Evolutionary conservation across 2,888 invertebrate species (phyloP).

Genomic region (Pseudanteris insignis): DNA sequence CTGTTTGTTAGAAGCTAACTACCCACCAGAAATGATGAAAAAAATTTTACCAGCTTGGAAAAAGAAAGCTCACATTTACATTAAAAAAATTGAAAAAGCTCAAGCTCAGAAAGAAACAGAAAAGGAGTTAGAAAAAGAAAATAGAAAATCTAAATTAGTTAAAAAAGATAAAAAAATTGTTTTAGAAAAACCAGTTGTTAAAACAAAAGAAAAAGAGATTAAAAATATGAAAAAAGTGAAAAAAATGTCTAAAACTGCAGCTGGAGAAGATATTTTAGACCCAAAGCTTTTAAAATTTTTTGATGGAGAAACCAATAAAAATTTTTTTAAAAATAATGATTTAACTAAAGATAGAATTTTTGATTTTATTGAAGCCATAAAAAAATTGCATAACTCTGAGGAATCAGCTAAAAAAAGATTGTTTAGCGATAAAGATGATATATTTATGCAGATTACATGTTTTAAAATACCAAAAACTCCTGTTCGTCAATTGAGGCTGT

Average conservation of each 20-base stretch:
- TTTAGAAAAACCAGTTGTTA: slow-evolving; percentile 31
- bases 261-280: slow-evolving; percentile 6
- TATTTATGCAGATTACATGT: slow-evolving; percentile 72
- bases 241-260: neutral
- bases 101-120: slow-evolving; percentile 53
- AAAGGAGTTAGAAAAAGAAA: slow-evolving; percentile 11
- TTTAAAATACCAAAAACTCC: slow-evolving; percentile 74
- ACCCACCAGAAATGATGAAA: slow-evolving; percentile 2
- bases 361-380: slow-evolving; percentile 15
- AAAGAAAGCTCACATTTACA: slow-evolving; percentile 44
- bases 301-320: slow-evolving; percentile 3
- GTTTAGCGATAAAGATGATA: slow-evolving; percentile 69
- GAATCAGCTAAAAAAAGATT: slow-evolving; percentile 58
- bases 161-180: slow-evolving; percentile 49
- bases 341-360: slow-evolving; percentile 2
- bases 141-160: neutral
- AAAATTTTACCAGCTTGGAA: slow-evolving; percentile 1
- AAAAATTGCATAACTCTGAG: slow-evolving; percentile 1
- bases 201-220: slow-evolving; percentile 42
- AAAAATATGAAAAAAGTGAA: slow-evolving; percentile 10
- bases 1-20: neutral
- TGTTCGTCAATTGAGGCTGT: slow-evolving; percentile 73
- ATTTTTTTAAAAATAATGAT: slow-evolving; percentile 15
- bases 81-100: slow-evolving; percentile 56
- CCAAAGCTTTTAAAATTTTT: slow-evolving; percentile 10